Percentiles rank a stretch among this genome's conserved stretches.
Evolutionary conservation across 2,888 invertebrate species (phyloP).

Genomic region (Willowsia nigromaculata): DNA sequence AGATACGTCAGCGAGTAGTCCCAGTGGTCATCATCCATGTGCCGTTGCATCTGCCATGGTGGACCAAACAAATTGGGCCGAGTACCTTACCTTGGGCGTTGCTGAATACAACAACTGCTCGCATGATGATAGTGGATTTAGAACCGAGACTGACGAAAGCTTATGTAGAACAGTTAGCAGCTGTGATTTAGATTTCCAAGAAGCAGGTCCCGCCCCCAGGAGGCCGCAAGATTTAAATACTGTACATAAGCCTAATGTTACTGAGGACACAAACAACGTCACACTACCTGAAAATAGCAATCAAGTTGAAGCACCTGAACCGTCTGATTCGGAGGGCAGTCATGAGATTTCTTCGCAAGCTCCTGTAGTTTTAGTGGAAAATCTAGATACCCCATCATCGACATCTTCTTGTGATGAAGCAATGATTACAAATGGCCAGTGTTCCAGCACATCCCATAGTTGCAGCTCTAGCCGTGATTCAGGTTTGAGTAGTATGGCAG

Average conservation of each 20-base stretch:
- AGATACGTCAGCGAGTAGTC: slow-evolving; percentile 52
- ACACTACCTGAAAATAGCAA: slow-evolving; percentile 29
- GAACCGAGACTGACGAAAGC: slow-evolving; percentile 72
- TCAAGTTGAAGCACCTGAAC: slow-evolving; percentile 22
- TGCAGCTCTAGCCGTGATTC: slow-evolving; percentile 77
- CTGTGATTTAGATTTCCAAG: slow-evolving; percentile 71
- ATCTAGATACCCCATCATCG: slow-evolving; percentile 72
- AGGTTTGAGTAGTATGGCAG: slow-evolving; percentile 77
- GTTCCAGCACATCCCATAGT: slow-evolving; percentile 68
- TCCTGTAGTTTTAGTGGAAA: slow-evolving; percentile 68
- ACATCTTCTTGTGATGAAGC: slow-evolving; percentile 64
- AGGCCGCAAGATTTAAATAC: slow-evolving; percentile 51
- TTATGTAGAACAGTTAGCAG: slow-evolving; percentile 72
- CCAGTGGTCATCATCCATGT: slow-evolving; percentile 30
- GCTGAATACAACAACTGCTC: slow-evolving; percentile 70
- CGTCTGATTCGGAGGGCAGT: slow-evolving; percentile 3
- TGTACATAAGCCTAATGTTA: slow-evolving; percentile 38
- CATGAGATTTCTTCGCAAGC: slow-evolving; percentile 55
- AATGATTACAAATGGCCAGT: slow-evolving; percentile 60
- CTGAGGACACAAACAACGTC: background rate
- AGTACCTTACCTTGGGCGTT: slow-evolving; percentile 64
- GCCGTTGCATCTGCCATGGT: slow-evolving; percentile 43
- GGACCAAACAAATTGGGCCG: slow-evolving; percentile 67
- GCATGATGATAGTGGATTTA: slow-evolving; percentile 69
- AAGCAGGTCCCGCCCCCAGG: slow-evolving; percentile 64